Percentiles rank a stretch among this genome's conserved stretches.
phyloP scores from a whole-genome alignment of 2,888 invertebrate genomes.

The Agrotis exclamationis region DNA sequence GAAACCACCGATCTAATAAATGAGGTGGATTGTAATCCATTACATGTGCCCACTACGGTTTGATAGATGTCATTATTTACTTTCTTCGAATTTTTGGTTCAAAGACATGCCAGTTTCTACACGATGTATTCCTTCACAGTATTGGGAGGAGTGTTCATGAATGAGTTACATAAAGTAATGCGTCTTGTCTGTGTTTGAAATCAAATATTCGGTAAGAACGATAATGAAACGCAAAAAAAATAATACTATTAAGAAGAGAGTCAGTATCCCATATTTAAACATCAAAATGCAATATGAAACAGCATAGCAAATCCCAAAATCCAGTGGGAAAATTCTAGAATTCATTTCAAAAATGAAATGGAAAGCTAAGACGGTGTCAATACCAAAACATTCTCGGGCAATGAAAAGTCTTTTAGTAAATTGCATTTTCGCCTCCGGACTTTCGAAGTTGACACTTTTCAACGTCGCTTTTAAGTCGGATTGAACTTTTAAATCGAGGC shows the following conservation, averaged over 20 bases:
- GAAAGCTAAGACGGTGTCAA: slow-evolving; percentile 48
- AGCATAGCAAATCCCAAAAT: slow-evolving; percentile 2
- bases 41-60: no score
- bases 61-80: no score
- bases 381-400: slow-evolving; percentile 54
- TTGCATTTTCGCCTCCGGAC: slow-evolving; percentile 64
- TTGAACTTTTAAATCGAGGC: slow-evolving; percentile 54
- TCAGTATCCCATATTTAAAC: not conserved
- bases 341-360: slow-evolving; percentile 51
- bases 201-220: no score
- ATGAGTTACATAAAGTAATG: no score
- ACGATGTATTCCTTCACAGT: no score
- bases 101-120: no score
- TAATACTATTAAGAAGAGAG: not conserved
- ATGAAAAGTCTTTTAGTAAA: slow-evolving; percentile 70
- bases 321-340: not conserved
- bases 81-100: no score
- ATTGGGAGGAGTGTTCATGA: no score
- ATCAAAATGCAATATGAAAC: not conserved
- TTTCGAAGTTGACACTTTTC: slow-evolving; percentile 61
- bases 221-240: not conserved
- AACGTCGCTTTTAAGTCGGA: slow-evolving; percentile 61
- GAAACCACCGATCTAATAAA: no score
- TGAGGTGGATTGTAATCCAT: no score
- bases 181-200: no score